phyloP scores from a whole-genome alignment of 1,140 invertebrate genomes.

The Dryas iulia region DNA sequence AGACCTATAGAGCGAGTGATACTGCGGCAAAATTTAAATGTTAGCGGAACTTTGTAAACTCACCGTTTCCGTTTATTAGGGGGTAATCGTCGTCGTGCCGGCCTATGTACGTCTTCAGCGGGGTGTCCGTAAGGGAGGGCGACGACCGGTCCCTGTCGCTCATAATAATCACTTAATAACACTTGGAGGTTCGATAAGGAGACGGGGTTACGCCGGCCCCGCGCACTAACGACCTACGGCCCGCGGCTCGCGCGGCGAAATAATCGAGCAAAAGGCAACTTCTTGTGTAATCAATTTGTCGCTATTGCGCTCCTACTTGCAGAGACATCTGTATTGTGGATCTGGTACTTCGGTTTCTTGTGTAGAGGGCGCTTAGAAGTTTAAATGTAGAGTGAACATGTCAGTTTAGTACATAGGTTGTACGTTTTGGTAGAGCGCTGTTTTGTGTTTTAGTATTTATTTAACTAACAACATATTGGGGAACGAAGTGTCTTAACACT shows the following conservation, averaged over 20 bases:
- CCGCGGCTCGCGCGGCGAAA: slow-evolving; percentile 72
- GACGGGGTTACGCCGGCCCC: slow-evolving; percentile 71
- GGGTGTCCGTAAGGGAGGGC: slow-evolving; percentile 88
- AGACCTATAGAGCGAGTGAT: background rate
- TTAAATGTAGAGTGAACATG: background rate
- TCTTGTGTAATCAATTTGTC: slow-evolving; percentile 42
- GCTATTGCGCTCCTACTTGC: slow-evolving; percentile 27
- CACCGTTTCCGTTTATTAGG: slow-evolving; percentile 86
- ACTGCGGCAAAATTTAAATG: slow-evolving; percentile 3
- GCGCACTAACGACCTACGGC: slow-evolving; percentile 74
- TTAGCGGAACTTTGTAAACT: slow-evolving; percentile 64
- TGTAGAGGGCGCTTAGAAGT: background rate
- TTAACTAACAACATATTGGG: too few relatives aligned
- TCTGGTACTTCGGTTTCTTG: background rate
- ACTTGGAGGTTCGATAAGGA: slow-evolving; percentile 55
- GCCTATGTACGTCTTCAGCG: slow-evolving; percentile 88
- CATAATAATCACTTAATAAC: slow-evolving; percentile 81
- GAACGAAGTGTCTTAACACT: too few relatives aligned
- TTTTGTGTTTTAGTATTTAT: too few relatives aligned
- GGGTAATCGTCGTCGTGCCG: slow-evolving; percentile 88
- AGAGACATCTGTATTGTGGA: slow-evolving; percentile 24
- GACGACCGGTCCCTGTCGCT: slow-evolving; percentile 89
- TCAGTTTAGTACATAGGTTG: background rate
- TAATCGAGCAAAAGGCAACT: background rate
- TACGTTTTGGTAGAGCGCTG: background rate